Evolutionary conservation across 2,888 invertebrate species (phyloP).

Genomic region (Xestia ashworthii): DNA sequence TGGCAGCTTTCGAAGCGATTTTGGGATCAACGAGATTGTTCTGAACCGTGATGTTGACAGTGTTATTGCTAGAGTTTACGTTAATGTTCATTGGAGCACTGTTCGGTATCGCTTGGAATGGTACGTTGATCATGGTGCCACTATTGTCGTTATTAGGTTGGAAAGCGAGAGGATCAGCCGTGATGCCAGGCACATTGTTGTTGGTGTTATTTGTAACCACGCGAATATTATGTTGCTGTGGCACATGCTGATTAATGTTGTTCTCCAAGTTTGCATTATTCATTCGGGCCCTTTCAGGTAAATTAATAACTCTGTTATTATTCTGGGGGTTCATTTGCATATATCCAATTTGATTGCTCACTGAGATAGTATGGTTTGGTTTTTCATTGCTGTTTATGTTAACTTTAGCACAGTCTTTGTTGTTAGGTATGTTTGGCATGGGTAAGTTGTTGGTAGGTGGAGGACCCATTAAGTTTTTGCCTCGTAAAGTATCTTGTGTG

Average conservation of each 20-base stretch:
- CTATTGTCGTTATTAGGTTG: constrained; percentile 85
- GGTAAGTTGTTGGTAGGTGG: constrained; percentile 77
- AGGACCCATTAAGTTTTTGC: constrained; percentile 86
- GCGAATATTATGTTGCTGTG: constrained; percentile 87
- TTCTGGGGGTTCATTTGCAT: constrained; percentile 88
- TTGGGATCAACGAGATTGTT: constrained; percentile 89
- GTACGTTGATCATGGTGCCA: constrained; percentile 88
- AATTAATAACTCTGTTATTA: constrained; percentile 86
- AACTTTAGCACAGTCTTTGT: constrained; percentile 84
- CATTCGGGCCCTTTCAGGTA: constrained; percentile 86
- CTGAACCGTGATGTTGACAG: constrained; percentile 88
- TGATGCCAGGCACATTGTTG: constrained; percentile 79
- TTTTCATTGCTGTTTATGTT: constrained; percentile 84
- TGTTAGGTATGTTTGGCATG: constrained; percentile 79
- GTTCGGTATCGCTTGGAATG: constrained; percentile 89
- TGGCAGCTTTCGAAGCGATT: constrained; percentile 85
- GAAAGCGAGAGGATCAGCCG: constrained; percentile 82
- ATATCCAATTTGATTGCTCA: constrained; percentile 86
- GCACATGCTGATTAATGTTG: constrained; percentile 84
- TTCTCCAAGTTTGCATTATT: constrained; percentile 81
- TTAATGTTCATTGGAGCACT: constrained; percentile 89
- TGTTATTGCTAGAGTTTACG: constrained; percentile 88
- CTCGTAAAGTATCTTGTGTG: constrained; percentile 81
- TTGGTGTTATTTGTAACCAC: constrained; percentile 85
- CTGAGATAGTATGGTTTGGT: constrained; percentile 84